A percentile compares a stretch with the other conserved stretches of the same genome.
These are phyloP conservation scores for Hydrophis major DNA, from an alignment of 2,797 vertebrate genomes.

Conservation along the genomic window DNA sequence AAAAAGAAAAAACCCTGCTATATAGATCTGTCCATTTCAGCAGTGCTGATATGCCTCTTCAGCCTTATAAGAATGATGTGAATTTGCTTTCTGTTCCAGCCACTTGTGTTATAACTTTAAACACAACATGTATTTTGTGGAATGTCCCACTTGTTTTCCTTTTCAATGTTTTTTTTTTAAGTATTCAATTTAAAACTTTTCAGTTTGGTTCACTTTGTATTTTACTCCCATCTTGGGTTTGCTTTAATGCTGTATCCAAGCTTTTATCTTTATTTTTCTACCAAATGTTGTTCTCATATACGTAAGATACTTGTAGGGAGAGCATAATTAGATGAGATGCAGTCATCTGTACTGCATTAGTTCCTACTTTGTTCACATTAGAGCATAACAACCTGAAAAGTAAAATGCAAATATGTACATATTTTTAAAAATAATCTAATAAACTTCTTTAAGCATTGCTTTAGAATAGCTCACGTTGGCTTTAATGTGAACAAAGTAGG, in stretches of 20 bases:
- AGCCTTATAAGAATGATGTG: background rate
- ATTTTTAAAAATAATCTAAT: background rate
- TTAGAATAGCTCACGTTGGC: background rate
- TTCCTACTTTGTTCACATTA: too few relatives aligned
- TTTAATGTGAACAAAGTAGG: background rate
- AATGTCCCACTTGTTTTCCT: background rate
- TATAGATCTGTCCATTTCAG: background rate
- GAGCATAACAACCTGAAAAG: background rate
- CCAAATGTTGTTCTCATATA: background rate
- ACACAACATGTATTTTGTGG: background rate
- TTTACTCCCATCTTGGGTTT: background rate
- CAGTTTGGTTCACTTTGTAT: background rate
- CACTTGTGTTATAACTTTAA: background rate
- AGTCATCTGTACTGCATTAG: too few relatives aligned
- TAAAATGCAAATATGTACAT: background rate
- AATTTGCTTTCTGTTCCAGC: background rate
- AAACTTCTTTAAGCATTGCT: background rate
- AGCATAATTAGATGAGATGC: too few relatives aligned
- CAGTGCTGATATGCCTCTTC: background rate
- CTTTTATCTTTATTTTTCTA: background rate
- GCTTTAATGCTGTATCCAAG: background rate
- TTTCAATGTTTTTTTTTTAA: background rate
- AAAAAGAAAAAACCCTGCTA: background rate
- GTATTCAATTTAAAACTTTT: background rate
- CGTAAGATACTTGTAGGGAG: background rate